Percentiles rank a stretch among this genome's conserved stretches.
phyloP scores from a whole-genome alignment of 2,113 vertebrate species.

The Entomyzon cyanotis region DNA sequence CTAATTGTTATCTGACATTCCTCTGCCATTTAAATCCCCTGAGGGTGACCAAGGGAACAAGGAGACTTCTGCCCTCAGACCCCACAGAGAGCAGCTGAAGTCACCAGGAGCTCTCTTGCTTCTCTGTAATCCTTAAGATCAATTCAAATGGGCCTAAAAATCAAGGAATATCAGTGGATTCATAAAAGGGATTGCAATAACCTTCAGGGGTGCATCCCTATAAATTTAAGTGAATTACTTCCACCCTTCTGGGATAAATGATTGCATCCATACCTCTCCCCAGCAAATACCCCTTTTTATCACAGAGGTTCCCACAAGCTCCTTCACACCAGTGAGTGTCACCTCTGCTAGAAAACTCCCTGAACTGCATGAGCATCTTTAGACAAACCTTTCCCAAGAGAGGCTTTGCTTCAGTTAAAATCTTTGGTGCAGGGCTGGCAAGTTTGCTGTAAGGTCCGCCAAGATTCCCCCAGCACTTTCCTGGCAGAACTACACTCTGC shows the following conservation, averaged over 20 bases:
- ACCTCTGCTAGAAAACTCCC: neutral
- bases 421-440: neutral
- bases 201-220: neutral
- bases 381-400: slow-evolving; percentile 20
- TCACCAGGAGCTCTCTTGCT: neutral
- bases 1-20: neutral
- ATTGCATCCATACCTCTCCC: rapidly evolving
- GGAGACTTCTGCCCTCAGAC: neutral
- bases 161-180: neutral
- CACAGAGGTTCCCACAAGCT: neutral
- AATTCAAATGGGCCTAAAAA: neutral
- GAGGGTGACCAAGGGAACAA: neutral
- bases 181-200: neutral
- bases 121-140: neutral
- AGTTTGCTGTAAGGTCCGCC: slow-evolving; percentile 30
- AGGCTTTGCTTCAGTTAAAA: neutral
- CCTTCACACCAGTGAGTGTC: neutral
- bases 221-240: neutral
- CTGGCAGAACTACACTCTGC: neutral
- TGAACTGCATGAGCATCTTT: neutral
- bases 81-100: neutral
- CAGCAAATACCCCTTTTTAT: neutral
- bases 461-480: neutral
- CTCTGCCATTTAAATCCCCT: neutral
- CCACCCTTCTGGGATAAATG: neutral